Conservation (phyloP, 2,888 invertebrate species). For the Nomada hirtipes region DNA sequence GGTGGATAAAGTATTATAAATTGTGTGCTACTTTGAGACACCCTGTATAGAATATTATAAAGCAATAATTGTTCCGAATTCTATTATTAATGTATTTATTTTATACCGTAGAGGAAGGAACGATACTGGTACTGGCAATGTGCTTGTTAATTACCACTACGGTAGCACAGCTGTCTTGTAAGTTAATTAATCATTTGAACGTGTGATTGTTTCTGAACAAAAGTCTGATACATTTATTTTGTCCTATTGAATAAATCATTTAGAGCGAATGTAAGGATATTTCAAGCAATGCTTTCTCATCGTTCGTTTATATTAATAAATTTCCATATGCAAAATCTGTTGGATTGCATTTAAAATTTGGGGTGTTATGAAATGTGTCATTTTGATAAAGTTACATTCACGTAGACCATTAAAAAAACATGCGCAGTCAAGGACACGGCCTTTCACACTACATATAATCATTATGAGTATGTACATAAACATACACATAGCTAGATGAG, state of each 20-base stretch:
- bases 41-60: neutral
- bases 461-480: neutral
- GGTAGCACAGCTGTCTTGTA: constrained; percentile 61
- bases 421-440: constrained; percentile 3
- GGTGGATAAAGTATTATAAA: neutral
- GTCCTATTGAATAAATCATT: neutral
- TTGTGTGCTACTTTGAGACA: neutral
- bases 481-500: neutral
- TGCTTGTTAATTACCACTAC: constrained; percentile 28
- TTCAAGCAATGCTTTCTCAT: neutral
- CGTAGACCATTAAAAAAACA: neutral
- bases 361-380: neutral
- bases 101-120: constrained; percentile 36
- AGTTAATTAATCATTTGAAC: constrained; percentile 44
- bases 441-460: constrained; percentile 2
- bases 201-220: neutral
- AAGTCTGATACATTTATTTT: neutral
- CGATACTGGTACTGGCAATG: constrained; percentile 7
- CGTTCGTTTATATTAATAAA: neutral
- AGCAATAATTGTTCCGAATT: neutral
- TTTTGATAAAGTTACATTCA: neutral
- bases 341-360: neutral
- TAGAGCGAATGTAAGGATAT: neutral
- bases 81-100: neutral
- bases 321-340: neutral